phyloP scores from a whole-genome alignment of 2,113 vertebrate species.

The Brachionichthys hirsutus region DNA sequence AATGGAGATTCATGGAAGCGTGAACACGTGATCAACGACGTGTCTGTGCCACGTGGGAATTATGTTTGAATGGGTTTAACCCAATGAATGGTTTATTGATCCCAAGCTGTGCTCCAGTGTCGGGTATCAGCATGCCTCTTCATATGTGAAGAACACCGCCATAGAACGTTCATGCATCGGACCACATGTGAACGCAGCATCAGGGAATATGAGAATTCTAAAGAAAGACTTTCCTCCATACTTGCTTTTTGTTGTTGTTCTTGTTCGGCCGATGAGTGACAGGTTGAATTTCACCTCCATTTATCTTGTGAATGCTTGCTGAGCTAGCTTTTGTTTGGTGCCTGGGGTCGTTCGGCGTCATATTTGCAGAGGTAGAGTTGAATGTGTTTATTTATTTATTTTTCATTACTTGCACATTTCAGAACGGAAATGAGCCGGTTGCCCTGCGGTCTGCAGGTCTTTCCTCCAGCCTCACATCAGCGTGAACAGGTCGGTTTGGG shows the following conservation, averaged over 20 bases:
- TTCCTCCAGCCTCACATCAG: constrained; percentile 1
- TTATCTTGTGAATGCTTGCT: constrained; percentile 15
- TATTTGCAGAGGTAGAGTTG: neutral
- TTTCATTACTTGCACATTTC: constrained; percentile 1
- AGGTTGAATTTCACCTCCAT: constrained; percentile 24
- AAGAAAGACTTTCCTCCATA: constrained; percentile 3
- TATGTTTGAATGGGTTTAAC: neutral
- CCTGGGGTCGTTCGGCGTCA: neutral
- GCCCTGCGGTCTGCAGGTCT: constrained; percentile 5
- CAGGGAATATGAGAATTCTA: constrained; percentile 7
- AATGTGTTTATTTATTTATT: neutral
- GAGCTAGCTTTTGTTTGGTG: constrained; percentile 16
- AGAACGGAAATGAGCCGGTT: neutral
- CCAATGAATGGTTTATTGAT: constrained; percentile 32
- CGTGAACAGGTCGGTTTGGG: neutral
- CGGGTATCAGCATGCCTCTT: constrained; percentile 11
- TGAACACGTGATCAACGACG: neutral
- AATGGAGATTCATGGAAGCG: too few relatives aligned
- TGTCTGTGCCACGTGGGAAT: neutral
- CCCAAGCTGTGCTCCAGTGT: constrained; percentile 11
- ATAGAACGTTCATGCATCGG: neutral
- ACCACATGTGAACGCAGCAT: neutral
- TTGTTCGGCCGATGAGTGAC: constrained; percentile 10
- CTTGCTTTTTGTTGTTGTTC: neutral
- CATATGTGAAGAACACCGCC: neutral